Percentiles rank a stretch among this genome's conserved stretches.
Evolutionary conservation across 2,113 vertebrate species (phyloP).

Genomic region (Anarrhichthys ocellatus): DNA sequence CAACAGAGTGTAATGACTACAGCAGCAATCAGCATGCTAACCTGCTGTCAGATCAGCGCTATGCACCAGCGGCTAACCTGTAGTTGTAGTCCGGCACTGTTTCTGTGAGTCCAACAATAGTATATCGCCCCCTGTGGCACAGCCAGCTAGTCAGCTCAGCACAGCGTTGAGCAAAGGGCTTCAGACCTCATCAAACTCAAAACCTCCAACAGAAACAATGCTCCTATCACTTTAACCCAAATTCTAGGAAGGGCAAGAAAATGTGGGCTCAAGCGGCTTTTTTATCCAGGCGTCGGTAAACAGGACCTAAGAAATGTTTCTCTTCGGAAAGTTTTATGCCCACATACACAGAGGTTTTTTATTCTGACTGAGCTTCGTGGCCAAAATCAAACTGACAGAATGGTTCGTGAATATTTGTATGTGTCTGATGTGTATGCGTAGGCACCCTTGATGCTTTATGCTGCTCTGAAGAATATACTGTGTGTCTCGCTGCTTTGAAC

Average conservation of each 20-base stretch:
- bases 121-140: slow-evolving; percentile 64
- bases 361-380: slow-evolving; percentile 49
- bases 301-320: slow-evolving; percentile 16
- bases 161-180: slow-evolving; percentile 46
- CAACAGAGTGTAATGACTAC: slow-evolving; percentile 41
- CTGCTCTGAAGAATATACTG: slow-evolving; percentile 53
- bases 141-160: slow-evolving; percentile 56
- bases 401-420: slow-evolving; percentile 11
- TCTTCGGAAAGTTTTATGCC: slow-evolving; percentile 21
- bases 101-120: slow-evolving; percentile 69
- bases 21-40: slow-evolving; percentile 47
- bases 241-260: slow-evolving; percentile 52
- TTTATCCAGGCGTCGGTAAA: slow-evolving; percentile 6
- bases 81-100: slow-evolving; percentile 28
- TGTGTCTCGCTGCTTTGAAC: slow-evolving; percentile 65
- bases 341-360: slow-evolving; percentile 10
- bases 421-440: slow-evolving; percentile 46
- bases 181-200: slow-evolving; percentile 72
- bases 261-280: slow-evolving; percentile 45
- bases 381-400: slow-evolving; percentile 54
- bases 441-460: slow-evolving; percentile 57
- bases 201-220: slow-evolving; percentile 62
- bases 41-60: slow-evolving; percentile 59
- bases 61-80: slow-evolving; percentile 48
- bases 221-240: slow-evolving; percentile 67